Percentiles rank a stretch among this genome's conserved stretches.
phyloP scores from a whole-genome alignment of 2,888 invertebrate species.

The Drosophila mettleri region DNA sequence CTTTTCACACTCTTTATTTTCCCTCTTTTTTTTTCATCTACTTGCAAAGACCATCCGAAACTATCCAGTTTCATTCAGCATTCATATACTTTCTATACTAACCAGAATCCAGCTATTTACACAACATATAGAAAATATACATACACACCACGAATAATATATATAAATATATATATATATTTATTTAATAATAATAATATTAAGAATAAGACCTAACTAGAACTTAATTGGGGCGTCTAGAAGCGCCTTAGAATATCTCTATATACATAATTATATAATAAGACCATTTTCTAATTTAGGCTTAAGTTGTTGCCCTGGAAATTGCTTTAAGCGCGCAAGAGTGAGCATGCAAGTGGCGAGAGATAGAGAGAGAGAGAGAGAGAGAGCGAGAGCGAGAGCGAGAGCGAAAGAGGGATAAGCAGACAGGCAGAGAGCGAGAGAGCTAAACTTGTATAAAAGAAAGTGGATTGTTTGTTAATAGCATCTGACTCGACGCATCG shows the following conservation, averaged over 20 bases:
- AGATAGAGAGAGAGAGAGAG: background rate
- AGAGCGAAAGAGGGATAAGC: background rate
- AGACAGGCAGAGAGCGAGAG: background rate
- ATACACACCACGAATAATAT: conserved; percentile 3
- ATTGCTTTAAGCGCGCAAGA: conserved; percentile 32
- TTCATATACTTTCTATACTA: conserved; percentile 26
- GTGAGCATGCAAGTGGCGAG: background rate
- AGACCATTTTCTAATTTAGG: conserved; percentile 14
- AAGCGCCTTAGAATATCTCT: conserved; percentile 18
- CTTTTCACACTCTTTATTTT: background rate
- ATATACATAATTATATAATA: too few species aligned
- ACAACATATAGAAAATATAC: conserved; percentile 6
- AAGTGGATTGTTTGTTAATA: conserved; percentile 3
- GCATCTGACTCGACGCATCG: background rate
- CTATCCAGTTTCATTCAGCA: conserved; percentile 15
- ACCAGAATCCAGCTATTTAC: conserved; percentile 9
- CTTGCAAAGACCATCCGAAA: conserved; percentile 9
- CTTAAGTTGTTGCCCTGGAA: conserved; percentile 35
- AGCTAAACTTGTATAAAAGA: background rate
- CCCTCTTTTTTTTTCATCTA: background rate
- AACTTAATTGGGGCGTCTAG: conserved; percentile 5
- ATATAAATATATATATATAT: background rate
- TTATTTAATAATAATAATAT: background rate
- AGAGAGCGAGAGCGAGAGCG: background rate
- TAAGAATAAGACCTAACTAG: conserved; percentile 17